A percentile compares a stretch with the other conserved stretches of the same genome.
These are phyloP conservation scores for Magallana gigas DNA, from an alignment of 1,140 invertebrate species.

Conservation along the genomic window DNA sequence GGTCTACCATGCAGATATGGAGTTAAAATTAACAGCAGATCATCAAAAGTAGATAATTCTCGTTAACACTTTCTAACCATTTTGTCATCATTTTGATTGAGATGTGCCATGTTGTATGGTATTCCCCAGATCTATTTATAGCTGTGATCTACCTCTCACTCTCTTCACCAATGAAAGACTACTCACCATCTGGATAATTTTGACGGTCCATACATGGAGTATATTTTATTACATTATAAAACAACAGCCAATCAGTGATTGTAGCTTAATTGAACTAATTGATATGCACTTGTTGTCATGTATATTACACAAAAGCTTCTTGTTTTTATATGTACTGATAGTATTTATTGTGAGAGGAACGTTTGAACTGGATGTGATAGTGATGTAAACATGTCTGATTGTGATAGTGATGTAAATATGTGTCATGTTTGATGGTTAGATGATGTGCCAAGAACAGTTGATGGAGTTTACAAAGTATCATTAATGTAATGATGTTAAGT, in stretches of 20 bases:
- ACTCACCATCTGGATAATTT: no score
- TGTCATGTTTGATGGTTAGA: neutral
- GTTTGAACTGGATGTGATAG: neutral
- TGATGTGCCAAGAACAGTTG: constrained; percentile 5
- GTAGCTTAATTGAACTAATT: neutral
- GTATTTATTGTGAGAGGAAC: constrained; percentile 11
- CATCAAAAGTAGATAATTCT: neutral
- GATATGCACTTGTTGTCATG: neutral
- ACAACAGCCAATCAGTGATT: no score
- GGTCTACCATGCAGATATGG: neutral
- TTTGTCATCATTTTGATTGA: neutral
- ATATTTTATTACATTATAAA: no score
- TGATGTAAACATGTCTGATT: neutral
- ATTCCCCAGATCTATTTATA: constrained; percentile 1
- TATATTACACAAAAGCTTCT: neutral
- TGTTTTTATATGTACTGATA: neutral
- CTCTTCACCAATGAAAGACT: no score
- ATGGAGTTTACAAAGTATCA: neutral
- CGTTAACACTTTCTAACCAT: neutral
- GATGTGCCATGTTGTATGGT: constrained; percentile 19
- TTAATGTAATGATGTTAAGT: neutral
- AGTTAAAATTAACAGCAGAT: neutral
- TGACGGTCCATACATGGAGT: no score
- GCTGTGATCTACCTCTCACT: constrained; percentile 7
- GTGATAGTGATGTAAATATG: constrained; percentile 8